Percentiles rank a stretch among this genome's conserved stretches.
These are phyloP conservation scores for Palythoa heliodiscus DNA, from an alignment of 92 coral and sea anemone genomes.

Conservation along the genomic window DNA sequence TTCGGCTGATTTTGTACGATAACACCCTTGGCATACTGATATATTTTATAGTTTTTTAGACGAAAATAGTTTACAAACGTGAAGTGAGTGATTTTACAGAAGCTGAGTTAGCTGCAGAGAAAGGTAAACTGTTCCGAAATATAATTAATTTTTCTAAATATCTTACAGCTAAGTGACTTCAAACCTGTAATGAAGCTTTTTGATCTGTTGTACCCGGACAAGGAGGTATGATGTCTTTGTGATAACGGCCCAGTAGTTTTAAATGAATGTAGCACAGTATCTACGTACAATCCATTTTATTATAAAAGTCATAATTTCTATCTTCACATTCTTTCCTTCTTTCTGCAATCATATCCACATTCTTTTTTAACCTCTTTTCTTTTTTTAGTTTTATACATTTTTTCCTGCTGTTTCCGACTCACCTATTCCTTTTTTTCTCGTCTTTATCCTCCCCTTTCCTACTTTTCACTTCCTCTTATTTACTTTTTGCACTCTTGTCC, in stretches of 20 bases:
- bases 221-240: slow-evolving; percentile 65
- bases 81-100: too few relatives aligned
- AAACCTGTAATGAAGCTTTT: slow-evolving; percentile 85
- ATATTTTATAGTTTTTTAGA: too few relatives aligned
- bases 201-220: slow-evolving; percentile 87
- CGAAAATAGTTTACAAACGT: too few relatives aligned
- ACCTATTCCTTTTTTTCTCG: neutral
- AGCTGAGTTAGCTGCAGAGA: neutral
- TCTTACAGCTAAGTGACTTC: slow-evolving; percentile 85
- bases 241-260: neutral
- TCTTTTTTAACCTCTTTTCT: neutral
- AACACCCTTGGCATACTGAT: too few relatives aligned
- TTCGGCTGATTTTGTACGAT: too few relatives aligned
- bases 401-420: neutral
- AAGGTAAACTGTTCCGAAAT: neutral
- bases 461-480: neutral
- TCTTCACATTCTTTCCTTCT: neutral
- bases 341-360: neutral
- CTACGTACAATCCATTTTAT: too few relatives aligned
- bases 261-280: neutral
- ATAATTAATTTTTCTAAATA: slow-evolving; percentile 1
- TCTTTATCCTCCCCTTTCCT: neutral
- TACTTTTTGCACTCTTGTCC: neutral
- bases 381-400: neutral
- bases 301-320: neutral